These are phyloP conservation scores for Brachionus paranguensis DNA, from an alignment of 1,140 invertebrate genomes.

Conservation along the genomic window DNA sequence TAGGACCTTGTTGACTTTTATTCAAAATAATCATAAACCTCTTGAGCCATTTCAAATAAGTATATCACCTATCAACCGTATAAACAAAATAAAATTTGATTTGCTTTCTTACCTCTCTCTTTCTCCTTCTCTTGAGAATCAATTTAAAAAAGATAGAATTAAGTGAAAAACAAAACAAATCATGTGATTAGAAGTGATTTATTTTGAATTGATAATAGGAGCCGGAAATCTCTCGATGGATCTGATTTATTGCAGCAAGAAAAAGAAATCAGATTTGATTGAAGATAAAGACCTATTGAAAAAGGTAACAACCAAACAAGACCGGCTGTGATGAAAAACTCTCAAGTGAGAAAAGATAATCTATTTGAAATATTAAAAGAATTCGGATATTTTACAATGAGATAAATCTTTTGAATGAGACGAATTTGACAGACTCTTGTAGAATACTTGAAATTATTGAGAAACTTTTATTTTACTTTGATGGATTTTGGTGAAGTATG, in stretches of 20 bases:
- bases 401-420: not conserved
- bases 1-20: not conserved
- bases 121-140: not conserved
- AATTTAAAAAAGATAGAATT: not conserved
- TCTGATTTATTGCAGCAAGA: not conserved
- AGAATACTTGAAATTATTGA: not conserved
- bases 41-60: slow-evolving; percentile 12
- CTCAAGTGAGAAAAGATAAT: not conserved
- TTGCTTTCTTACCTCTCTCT: not conserved
- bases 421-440: not conserved
- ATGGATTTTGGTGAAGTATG: not conserved
- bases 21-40: not conserved
- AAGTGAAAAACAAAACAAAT: not conserved
- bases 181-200: not conserved
- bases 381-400: not conserved
- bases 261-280: not conserved
- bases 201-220: not conserved
- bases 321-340: not conserved
- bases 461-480: not conserved
- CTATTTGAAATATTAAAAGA: not conserved
- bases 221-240: not conserved
- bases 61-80: slow-evolving; percentile 31
- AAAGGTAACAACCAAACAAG: not conserved
- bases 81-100: not conserved
- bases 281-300: not conserved